These are phyloP conservation scores for Cetoscarus ocellatus DNA, from an alignment of 2,797 vertebrate genomes.

Conservation along the genomic window DNA sequence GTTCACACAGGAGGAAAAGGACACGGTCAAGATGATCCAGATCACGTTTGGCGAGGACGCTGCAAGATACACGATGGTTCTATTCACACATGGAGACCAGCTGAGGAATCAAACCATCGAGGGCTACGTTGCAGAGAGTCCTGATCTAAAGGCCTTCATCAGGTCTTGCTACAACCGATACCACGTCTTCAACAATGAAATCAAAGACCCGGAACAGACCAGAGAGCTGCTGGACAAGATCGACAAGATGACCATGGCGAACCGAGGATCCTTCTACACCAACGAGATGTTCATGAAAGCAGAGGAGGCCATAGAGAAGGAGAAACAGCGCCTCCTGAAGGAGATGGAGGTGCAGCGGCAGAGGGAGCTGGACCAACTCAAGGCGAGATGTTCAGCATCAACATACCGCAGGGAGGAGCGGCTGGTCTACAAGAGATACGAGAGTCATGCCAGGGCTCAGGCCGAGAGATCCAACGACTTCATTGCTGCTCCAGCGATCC, in stretches of 20 bases:
- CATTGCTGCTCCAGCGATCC: background rate
- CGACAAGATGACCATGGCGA: slow-evolving; percentile 46
- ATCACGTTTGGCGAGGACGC: slow-evolving; percentile 60
- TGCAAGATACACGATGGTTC: slow-evolving; percentile 55
- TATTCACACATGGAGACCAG: slow-evolving; percentile 71
- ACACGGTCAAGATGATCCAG: slow-evolving; percentile 60
- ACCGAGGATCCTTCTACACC: slow-evolving; percentile 50
- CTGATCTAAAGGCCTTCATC: slow-evolving; percentile 45
- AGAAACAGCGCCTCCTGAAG: slow-evolving; percentile 48
- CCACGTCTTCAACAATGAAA: slow-evolving; percentile 68
- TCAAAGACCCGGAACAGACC: slow-evolving; percentile 55
- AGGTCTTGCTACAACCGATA: slow-evolving; percentile 40
- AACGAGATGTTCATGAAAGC: slow-evolving; percentile 61
- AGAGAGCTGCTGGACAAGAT: slow-evolving; percentile 58
- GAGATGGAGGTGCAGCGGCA: slow-evolving; percentile 35
- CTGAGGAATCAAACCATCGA: slow-evolving; percentile 54
- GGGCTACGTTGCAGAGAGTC: slow-evolving; percentile 49
- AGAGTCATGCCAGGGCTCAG: slow-evolving; percentile 33
- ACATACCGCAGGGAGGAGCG: slow-evolving; percentile 18
- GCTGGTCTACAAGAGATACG: slow-evolving; percentile 36
- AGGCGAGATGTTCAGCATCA: slow-evolving; percentile 7
- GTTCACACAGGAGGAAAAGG: slow-evolving; percentile 67
- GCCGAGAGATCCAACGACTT: slow-evolving; percentile 60
- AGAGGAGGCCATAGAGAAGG: slow-evolving; percentile 59
- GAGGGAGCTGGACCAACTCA: slow-evolving; percentile 42